Base-by-base conservation (phyloP, 1,140 invertebrate genomes). In the Schlechtendalia chinensis region DNA sequence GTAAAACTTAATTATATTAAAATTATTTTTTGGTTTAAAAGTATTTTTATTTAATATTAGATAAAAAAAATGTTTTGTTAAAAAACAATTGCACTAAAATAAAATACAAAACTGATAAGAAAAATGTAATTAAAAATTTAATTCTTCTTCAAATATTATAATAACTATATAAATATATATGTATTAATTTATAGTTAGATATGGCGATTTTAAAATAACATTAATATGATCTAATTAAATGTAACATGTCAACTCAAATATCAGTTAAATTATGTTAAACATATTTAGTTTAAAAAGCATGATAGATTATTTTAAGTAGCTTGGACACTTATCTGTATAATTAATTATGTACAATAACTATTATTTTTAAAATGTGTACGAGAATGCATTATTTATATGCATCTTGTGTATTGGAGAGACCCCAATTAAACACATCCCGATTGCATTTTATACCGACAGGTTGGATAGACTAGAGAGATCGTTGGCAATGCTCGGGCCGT, bases 401-500 rank as follows among this genome's bases (percentile, higher is more conserved):
- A 47, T 79, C 58, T 79, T 79, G 58, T 79, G 58, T 32, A 63
- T 79, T 47, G 27, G 39, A 61, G 58, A 61, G 63, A 63, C 47
- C 22, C 56, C 32, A 79, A n/a, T 59, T 79, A 72, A 72, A 72
- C 24, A 29, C 47, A 12, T 54, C 47, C n/a, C 69, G 69, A 72
- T 72, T 47, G 39, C 53, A 79, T 79, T 79, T 79, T 79, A 53
- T 79, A 79, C 75, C 75, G 75, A 81, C 81, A 84, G 83, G 83
- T 83, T 83, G 83, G 72, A 81, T 82, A 83, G 80, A 67, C 83
- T 84, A 75, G 81, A 83, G 67, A 56, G 61, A 54, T 87, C 87
- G 82, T 86, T 88, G 86, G 86, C 87, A 83, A 86, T 87, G 82
- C 86, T 88, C 83, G 87, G 87, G 85, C 84, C 84, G 83, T 84